phyloP scores from a whole-genome alignment of 2,888 invertebrate genomes.

The Andrena bicolor region DNA sequence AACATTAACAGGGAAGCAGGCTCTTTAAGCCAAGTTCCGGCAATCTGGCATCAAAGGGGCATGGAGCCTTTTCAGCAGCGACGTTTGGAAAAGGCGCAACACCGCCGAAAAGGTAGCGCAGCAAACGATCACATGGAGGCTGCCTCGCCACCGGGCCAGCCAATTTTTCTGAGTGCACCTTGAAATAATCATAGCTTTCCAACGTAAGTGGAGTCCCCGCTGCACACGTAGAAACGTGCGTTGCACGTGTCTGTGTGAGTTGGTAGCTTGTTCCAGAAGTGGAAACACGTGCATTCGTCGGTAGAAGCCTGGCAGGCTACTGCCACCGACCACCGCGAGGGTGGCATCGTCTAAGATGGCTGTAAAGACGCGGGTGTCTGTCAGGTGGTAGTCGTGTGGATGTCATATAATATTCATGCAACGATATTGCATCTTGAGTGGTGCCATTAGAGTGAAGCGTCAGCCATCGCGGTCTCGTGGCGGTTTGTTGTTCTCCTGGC shows the following conservation, averaged over 20 bases:
- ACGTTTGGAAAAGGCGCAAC: constrained; percentile 56
- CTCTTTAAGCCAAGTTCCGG: constrained; percentile 47
- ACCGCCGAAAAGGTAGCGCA: constrained; percentile 28
- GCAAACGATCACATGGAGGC: constrained; percentile 32
- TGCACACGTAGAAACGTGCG: constrained; percentile 23
- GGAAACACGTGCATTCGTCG: constrained; percentile 8
- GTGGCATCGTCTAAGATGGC: constrained; percentile 50
- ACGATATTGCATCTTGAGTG: constrained; percentile 83
- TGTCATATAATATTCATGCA: constrained; percentile 82
- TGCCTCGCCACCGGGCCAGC: constrained; percentile 57
- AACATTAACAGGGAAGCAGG: constrained; percentile 30
- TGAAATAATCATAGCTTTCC: constrained; percentile 81
- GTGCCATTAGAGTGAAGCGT: constrained; percentile 79
- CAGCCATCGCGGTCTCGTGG: constrained; percentile 73
- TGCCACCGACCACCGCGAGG: constrained; percentile 30
- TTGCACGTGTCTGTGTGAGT: neutral
- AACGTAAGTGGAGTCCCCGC: constrained; percentile 68
- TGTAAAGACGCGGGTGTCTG: constrained; percentile 65
- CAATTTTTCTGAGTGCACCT: constrained; percentile 83
- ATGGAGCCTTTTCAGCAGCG: constrained; percentile 43
- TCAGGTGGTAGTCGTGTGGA: constrained; percentile 65
- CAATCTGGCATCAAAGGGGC: constrained; percentile 56
- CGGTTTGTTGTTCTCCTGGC: constrained; percentile 75
- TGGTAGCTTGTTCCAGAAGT: neutral
- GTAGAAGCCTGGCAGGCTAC: constrained; percentile 8